Evolutionary conservation across 2,888 invertebrate genomes (phyloP).

Genomic region (Troides helena): DNA sequence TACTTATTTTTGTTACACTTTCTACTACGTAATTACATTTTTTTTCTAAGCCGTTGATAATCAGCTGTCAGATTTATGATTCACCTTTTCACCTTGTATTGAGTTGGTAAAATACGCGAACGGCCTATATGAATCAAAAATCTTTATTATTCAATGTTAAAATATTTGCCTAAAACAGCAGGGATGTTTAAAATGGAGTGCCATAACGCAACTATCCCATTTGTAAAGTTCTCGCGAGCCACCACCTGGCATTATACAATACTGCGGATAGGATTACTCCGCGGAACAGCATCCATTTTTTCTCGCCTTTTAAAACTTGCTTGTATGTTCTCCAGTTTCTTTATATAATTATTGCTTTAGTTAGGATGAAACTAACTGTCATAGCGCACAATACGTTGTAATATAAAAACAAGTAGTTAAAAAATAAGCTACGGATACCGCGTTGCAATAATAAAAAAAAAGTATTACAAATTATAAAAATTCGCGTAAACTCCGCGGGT

Average conservation of each 20-base stretch:
- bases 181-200: constrained; percentile 37
- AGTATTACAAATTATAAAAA: constrained; percentile 20
- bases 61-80: constrained; percentile 13
- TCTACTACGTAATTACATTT: too few relatives aligned
- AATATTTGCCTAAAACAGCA: constrained; percentile 42
- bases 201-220: constrained; percentile 34
- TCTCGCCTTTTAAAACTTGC: constrained; percentile 10
- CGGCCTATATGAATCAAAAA: not conserved
- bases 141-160: not conserved
- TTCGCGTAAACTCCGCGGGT: constrained; percentile 52
- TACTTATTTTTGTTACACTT: too few relatives aligned
- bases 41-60: not conserved
- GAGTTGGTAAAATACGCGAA: constrained; percentile 23
- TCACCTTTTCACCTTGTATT: constrained; percentile 24
- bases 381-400: not conserved
- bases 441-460: not conserved
- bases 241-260: constrained; percentile 36
- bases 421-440: too few relatives aligned
- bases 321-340: constrained; percentile 9
- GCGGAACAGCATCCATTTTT: constrained; percentile 6
- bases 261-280: constrained; percentile 22
- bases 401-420: not conserved
- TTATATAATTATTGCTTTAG: constrained; percentile 12
- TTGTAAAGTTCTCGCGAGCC: constrained; percentile 33
- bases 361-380: not conserved